Evolutionary conservation across 2,113 vertebrate species (phyloP).

Genomic region (Lontra canadensis): DNA sequence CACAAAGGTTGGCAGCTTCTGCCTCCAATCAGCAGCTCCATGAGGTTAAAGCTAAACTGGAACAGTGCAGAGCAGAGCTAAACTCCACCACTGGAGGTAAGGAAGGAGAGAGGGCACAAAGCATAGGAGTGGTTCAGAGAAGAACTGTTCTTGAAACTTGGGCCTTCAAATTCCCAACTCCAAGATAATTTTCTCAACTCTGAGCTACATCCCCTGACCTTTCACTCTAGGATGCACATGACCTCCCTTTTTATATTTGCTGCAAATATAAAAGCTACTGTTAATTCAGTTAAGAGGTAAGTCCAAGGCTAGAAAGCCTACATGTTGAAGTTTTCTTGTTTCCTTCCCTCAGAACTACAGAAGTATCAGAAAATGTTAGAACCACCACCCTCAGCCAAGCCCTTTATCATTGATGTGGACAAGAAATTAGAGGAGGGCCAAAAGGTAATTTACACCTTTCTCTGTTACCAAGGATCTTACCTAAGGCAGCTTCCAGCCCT

Average conservation of each 20-base stretch:
- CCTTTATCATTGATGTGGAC: constrained; percentile 88
- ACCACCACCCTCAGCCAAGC: constrained; percentile 84
- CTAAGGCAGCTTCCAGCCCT: not conserved
- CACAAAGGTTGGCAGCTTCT: constrained; percentile 82
- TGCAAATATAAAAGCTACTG: not conserved
- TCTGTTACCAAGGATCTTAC: not conserved
- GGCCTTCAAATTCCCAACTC: not conserved
- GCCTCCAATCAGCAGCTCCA: constrained; percentile 76
- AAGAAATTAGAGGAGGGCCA: constrained; percentile 95
- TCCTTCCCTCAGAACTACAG: constrained; percentile 85
- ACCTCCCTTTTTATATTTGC: constrained; percentile 6
- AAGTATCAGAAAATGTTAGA: constrained; percentile 88
- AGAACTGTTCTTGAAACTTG: not conserved
- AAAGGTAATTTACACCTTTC: constrained; percentile 84
- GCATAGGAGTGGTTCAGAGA: not conserved
- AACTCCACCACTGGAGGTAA: constrained; percentile 85
- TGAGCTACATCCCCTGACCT: not conserved
- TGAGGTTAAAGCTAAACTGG: constrained; percentile 85
- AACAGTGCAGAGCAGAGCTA: constrained; percentile 86
- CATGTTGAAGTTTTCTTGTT: not conserved
- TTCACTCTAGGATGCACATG: not conserved
- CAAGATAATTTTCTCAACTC: constrained; percentile 11
- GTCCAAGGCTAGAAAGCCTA: constrained; percentile 10
- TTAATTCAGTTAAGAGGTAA: not conserved
- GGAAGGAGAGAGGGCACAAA: not conserved